Base-by-base conservation (phyloP, 92 coral and sea anemone genomes). In the Heteractis magnifica region DNA sequence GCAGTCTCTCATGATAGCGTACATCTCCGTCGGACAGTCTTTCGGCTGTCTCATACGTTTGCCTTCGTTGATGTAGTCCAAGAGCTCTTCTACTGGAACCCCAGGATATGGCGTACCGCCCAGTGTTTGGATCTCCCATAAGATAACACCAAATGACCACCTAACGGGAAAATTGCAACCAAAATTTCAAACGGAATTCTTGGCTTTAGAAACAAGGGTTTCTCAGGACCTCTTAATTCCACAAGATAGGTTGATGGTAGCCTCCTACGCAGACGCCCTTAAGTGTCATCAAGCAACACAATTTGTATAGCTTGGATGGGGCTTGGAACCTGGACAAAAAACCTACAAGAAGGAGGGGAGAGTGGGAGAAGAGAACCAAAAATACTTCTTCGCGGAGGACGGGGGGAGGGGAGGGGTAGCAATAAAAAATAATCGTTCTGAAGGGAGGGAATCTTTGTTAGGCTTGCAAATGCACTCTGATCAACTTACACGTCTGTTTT, bases 401-500 rank as follows among this genome's bases (percentile, higher is more conserved):
- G 44, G 44, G 44, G 44, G 26, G 26, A 34, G 10, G 16, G 75
- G 10, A 70, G 10, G 9, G 34, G 75, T 8, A 6, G 34, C 6
- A 50, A 74, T 8, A 16, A 10, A n/a, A 7, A 18, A 21, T 65
- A 0, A 65, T 10, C 19, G 0, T 10, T 7, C 44, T n/a, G 49
- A 34, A 34, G 44, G 44, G 44, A 34, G 0, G 49, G 48, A 13
- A 6, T 48, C 0, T 19, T 19, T 19, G 8, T 34, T 34, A 34
- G 44, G 44, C 44, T 34, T 34, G 44, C 44, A 34, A 2, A 34
- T 34, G 44, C 44, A 34, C 1, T 2, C 79, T 49, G 20, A 5
- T 4, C 4, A 68, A 94, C 98, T 91, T 92, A 95, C 98, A 93
- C 93, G 75, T 95, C 98, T 60, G 92, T 95, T 77, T 95, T 94